Base-by-base conservation (phyloP, 2,113 vertebrate genomes). In the Falco punctatus region DNA sequence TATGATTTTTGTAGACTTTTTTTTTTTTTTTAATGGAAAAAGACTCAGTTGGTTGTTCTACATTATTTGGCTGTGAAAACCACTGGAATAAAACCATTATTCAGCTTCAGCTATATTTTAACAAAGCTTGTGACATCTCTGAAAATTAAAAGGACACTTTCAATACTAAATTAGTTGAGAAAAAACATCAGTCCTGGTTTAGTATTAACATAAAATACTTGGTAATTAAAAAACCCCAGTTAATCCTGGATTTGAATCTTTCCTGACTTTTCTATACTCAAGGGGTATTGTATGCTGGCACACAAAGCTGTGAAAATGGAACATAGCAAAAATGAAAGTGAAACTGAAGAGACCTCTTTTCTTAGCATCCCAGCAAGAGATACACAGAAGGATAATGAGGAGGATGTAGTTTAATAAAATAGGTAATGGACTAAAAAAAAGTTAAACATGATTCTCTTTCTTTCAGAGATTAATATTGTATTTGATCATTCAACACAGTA, bases 301-400 rank as follows among this genome's bases (percentile, higher is more conserved):
- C 38, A 74, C 28, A 81, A 35, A 81, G 30, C 22, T 7, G 11
- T 44, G 71, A 78, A 88, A 84, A 78, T 9, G 64, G 69, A 67
- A 35, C 6, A 14, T 21, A 8, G 14, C 81, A 72, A 72, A 95
- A 96, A 81, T 59, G 95, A 88, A 93, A 95, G 71, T 86, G 92
- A 94, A 97, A 97, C 62, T 33, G 72, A 35, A 62, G 64, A 75
- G 22, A 28, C 35, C 17, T 51, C 5, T 78, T 91, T 58, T 73
- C 59, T 93, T 84, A 40, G 23, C 24, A 67, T 75, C 61, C 40
- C 33, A 73, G 65, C 26, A 72, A 46, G 80, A 86, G 58, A 55
- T 54, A 66, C 79, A 32, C 28, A 22, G 9, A 48, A 77, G 22
- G 49, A 54, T 91, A 72, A 72, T n/a, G 30, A 61, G 38, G 11